These are phyloP conservation scores for Atherinosoma microstoma DNA, from an alignment of 2,797 vertebrate genomes.

Conservation along the genomic window DNA sequence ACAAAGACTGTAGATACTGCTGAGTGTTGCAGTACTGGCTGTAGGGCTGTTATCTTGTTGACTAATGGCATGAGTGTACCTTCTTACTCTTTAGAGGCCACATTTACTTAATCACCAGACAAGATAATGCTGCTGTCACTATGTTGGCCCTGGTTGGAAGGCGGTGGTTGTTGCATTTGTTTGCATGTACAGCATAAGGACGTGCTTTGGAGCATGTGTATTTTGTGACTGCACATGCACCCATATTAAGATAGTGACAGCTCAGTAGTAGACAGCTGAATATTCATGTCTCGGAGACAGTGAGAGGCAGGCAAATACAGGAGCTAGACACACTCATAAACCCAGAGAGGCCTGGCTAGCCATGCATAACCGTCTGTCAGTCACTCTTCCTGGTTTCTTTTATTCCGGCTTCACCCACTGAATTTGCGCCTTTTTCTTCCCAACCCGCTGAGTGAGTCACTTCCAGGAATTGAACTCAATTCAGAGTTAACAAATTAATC, in stretches of 20 bases:
- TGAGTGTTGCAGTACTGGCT: slow-evolving; percentile 73
- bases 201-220: slow-evolving; percentile 31
- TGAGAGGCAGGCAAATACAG: slow-evolving; percentile 21
- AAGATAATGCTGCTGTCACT: slow-evolving; percentile 77
- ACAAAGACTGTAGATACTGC: slow-evolving; percentile 73
- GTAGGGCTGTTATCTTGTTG: slow-evolving; percentile 74
- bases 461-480: slow-evolving; percentile 38
- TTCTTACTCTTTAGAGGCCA: slow-evolving; percentile 75
- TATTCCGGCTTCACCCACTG: slow-evolving; percentile 48
- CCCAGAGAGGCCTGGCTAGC: slow-evolving; percentile 22
- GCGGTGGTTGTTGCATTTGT: slow-evolving; percentile 50
- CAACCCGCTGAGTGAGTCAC: slow-evolving; percentile 54
- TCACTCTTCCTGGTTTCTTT: slow-evolving; percentile 46
- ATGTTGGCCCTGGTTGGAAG: slow-evolving; percentile 52
- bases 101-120: slow-evolving; percentile 81
- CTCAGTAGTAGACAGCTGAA: slow-evolving; percentile 35
- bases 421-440: slow-evolving; percentile 34
- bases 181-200: slow-evolving; percentile 41
- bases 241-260: slow-evolving; percentile 50
- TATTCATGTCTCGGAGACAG: slow-evolving; percentile 40
- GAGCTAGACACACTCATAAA: slow-evolving; percentile 28
- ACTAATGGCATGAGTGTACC: slow-evolving; percentile 82
- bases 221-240: slow-evolving; percentile 15
- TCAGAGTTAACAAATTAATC: slow-evolving; percentile 63
- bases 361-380: slow-evolving; percentile 44